Conservation (phyloP, 1,140 invertebrate species). For the Chionoecetes opilio region DNA sequence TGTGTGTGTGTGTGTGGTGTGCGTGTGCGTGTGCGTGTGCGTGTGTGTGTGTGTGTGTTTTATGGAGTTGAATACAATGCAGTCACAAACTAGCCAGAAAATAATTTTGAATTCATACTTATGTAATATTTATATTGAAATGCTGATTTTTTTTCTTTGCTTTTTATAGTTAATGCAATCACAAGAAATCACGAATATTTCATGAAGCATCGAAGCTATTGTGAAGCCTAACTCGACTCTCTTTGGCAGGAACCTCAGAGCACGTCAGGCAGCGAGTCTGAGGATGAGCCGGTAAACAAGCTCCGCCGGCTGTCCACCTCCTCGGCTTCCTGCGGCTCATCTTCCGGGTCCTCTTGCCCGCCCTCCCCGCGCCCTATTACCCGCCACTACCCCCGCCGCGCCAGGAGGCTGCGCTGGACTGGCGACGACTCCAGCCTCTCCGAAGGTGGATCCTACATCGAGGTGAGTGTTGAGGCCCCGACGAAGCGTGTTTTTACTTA, state of each 20-base stretch:
- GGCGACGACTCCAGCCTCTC: slow-evolving; percentile 84
- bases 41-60: not conserved
- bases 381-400: slow-evolving; percentile 82
- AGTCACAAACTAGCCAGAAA: no score
- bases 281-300: slow-evolving; percentile 89
- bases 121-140: no score
- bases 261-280: slow-evolving; percentile 83
- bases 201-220: no score
- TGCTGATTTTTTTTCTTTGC: no score
- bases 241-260: slow-evolving; percentile 73
- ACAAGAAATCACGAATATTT: no score
- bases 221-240: slow-evolving; percentile 7
- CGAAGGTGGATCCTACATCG: slow-evolving; percentile 80
- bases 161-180: no score
- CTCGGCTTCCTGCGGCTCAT: slow-evolving; percentile 62
- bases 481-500: not conserved
- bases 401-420: slow-evolving; percentile 83
- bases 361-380: slow-evolving; percentile 85
- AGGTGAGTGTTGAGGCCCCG: slow-evolving; percentile 59
- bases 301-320: slow-evolving; percentile 83
- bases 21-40: slow-evolving; percentile 33
- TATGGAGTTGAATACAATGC: no score
- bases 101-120: no score
- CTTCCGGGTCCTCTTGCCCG: slow-evolving; percentile 66
- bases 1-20: slow-evolving; percentile 39